These are phyloP conservation scores for Scylla paramamosain DNA, from an alignment of 1,140 invertebrate genomes.

Conservation along the genomic window DNA sequence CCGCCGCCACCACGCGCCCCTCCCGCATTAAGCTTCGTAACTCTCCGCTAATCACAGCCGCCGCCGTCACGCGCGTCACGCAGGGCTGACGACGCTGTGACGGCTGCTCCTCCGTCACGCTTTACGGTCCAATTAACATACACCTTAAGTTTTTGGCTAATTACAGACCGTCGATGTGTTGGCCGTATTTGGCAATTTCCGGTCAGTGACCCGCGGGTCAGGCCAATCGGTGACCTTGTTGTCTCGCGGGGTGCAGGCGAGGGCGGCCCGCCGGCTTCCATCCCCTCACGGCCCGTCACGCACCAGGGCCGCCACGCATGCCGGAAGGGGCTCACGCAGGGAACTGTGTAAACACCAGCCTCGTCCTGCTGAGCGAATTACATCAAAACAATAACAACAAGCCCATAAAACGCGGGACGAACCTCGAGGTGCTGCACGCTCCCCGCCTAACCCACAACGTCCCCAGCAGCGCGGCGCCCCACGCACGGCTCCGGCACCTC, in stretches of 20 bases:
- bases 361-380: too few relatives aligned
- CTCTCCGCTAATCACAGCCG: background rate
- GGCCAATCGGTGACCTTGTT: background rate
- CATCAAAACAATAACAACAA: too few relatives aligned
- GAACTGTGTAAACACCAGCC: too few relatives aligned
- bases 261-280: background rate
- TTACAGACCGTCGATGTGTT: background rate
- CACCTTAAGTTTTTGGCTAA: constrained; percentile 4
- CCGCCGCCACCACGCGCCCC: background rate
- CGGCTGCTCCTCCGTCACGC: background rate
- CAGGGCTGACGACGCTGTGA: background rate
- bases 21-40: background rate
- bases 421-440: too few relatives aligned
- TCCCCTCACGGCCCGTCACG: background rate
- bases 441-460: too few relatives aligned
- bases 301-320: background rate
- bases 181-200: background rate
- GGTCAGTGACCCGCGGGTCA: background rate
- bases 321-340: too few relatives aligned
- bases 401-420: too few relatives aligned
- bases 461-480: too few relatives aligned
- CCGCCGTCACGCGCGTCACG: background rate
- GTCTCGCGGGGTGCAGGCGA: background rate
- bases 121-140: constrained; percentile 4
- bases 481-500: too few relatives aligned